Base-by-base conservation (phyloP, 2,113 vertebrate species). In the Chinchilla lanigera region DNA sequence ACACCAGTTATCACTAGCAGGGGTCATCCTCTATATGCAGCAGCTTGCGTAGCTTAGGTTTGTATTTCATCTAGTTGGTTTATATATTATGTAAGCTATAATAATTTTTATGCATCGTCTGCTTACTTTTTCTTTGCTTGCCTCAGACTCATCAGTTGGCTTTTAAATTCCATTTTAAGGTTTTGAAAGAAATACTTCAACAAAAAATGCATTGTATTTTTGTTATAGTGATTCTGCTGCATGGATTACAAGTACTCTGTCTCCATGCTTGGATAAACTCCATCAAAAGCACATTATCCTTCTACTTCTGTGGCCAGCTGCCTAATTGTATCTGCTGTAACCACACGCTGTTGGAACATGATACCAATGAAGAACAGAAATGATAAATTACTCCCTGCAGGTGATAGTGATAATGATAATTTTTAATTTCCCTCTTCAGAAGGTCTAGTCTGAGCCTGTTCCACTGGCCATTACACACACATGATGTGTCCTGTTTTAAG, bases 211-310 rank as follows among this genome's bases (percentile, higher is more conserved):
- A 93, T 83, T 96, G 97, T 95, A 96, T 98, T 98, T 98, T 98
- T 98, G 98, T 97, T 97, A 5, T 94, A 97, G 97, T 97, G 98
- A 83, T 98, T 96, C 90, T 97, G 98, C 98, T 44, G 96, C 96
- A 96, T 98, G 98, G 99, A 98, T 99, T 99, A 99, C 98, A 98
- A 99, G 99, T 99, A 99, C 98, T 99, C 99, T 99, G 97, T 98
- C 99, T 99, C 99, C 99, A 99, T 99, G 99, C 99, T 99, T 99
- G 99, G 99, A 98, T 99, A 99, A 99, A 99, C 99, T 99, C 99
- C 99, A 99, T 99, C 99, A 99, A 99, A 99, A 99, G 99, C 99
- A 98, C 99, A 99, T 99, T 99, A 99, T 99, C 98, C 97, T 98
- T 98, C 98, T 98, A 98, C 98, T 98, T 98, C 98, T 98, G 98